Conservation (phyloP, 2,113 vertebrate genomes). For the Percopsis transmontana region DNA sequence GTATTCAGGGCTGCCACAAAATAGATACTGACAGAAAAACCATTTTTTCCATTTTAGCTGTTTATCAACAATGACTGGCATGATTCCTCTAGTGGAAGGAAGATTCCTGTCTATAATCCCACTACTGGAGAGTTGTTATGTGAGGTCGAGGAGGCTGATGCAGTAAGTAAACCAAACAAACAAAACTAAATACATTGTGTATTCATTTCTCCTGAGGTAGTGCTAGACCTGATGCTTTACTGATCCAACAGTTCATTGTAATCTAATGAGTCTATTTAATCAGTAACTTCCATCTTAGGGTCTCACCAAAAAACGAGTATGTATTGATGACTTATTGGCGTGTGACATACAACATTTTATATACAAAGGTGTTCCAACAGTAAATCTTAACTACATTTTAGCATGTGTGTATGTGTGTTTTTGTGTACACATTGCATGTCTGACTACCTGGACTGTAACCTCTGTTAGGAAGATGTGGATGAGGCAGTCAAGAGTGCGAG, state of each 20-base stretch:
- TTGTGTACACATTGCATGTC: background rate
- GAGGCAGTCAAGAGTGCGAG: conserved; percentile 86
- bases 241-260: too few species aligned
- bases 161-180: too few species aligned
- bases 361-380: too few species aligned
- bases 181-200: too few species aligned
- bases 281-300: too few species aligned
- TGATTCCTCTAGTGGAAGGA: conserved; percentile 81
- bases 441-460: background rate
- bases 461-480: conserved; percentile 81
- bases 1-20: background rate
- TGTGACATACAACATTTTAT: background rate
- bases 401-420: background rate
- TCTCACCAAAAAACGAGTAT: background rate
- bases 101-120: conserved; percentile 84
- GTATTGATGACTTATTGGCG: background rate
- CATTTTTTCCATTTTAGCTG: conserved; percentile 70
- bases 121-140: conserved; percentile 85
- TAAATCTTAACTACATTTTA: too few species aligned
- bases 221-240: background rate
- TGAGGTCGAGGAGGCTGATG: conserved; percentile 85
- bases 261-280: too few species aligned
- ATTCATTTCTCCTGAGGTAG: too few species aligned
- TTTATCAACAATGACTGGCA: conserved; percentile 92
- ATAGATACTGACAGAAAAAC: background rate